phyloP scores from a whole-genome alignment of 1,140 invertebrate genomes.

The Trichonephila clavata region DNA sequence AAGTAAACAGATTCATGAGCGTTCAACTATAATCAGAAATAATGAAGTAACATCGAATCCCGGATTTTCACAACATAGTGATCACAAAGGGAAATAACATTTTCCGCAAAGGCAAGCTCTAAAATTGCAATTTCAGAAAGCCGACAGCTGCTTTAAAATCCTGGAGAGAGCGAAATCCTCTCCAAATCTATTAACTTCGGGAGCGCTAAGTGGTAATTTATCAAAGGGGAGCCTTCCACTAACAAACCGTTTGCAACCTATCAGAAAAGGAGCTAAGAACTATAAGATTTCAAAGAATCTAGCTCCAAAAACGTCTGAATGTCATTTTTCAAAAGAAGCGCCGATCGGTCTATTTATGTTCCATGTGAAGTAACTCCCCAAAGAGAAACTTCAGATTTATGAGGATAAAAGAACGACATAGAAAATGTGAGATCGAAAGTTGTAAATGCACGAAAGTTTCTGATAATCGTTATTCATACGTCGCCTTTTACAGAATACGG shows the following conservation, averaged over 20 bases:
- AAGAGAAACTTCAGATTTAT: neutral
- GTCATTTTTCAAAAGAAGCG: neutral
- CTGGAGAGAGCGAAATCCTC: neutral
- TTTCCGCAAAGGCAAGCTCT: neutral
- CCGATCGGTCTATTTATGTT: neutral
- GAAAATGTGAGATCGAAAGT: neutral
- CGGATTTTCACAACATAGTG: neutral
- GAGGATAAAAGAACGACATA: neutral
- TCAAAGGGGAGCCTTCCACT: slow-evolving; percentile 10
- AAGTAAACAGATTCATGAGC: too few species aligned
- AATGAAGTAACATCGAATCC: neutral
- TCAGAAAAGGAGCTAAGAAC: neutral
- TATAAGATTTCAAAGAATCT: slow-evolving; percentile 24
- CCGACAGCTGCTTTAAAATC: neutral
- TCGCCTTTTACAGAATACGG: neutral
- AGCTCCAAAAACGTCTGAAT: neutral
- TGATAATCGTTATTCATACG: slow-evolving; percentile 3
- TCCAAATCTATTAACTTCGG: slow-evolving; percentile 26
- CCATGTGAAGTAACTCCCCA: neutral
- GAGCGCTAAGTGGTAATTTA: slow-evolving; percentile 27
- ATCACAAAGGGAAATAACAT: neutral
- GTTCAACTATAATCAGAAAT: neutral
- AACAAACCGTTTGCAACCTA: slow-evolving; percentile 22
- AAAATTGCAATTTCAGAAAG: slow-evolving; percentile 24
- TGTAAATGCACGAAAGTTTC: neutral